A percentile compares a stretch with the other conserved stretches of the same genome.
phyloP scores from a whole-genome alignment of 1,140 invertebrate species.

The Halesus radiatus region DNA sequence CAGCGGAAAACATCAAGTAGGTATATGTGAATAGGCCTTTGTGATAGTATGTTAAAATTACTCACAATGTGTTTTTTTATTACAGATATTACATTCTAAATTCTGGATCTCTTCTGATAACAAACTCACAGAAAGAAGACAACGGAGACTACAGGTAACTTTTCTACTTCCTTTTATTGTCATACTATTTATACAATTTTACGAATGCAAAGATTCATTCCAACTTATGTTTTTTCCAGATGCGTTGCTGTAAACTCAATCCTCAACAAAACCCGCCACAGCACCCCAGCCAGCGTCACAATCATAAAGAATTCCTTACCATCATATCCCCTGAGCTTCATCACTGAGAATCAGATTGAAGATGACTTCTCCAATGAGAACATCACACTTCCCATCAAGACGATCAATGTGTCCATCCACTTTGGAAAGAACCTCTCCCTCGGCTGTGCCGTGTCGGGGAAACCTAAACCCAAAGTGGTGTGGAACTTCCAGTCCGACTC shows the following conservation, averaged over 20 bases:
- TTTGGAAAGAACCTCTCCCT: conserved; percentile 46
- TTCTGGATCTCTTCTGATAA: conserved; percentile 50
- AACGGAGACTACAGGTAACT: conserved; percentile 51
- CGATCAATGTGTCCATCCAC: conserved; percentile 15
- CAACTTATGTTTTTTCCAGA: too few relatives aligned
- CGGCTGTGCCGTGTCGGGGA: conserved; percentile 49
- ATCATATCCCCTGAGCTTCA: conserved; percentile 43
- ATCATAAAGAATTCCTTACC: conserved; percentile 10
- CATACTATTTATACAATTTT: background rate
- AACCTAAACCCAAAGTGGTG: conserved; percentile 54
- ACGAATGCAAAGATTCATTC: too few relatives aligned
- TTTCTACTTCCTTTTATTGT: background rate
- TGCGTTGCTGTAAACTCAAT: conserved; percentile 63
- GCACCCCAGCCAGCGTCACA: conserved; percentile 14
- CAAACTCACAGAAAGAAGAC: conserved; percentile 49
- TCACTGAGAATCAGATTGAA: conserved; percentile 24
- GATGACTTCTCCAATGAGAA: conserved; percentile 21
- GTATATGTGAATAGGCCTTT: too few relatives aligned
- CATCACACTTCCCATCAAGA: background rate
- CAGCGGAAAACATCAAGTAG: too few relatives aligned
- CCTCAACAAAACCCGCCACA: conserved; percentile 59
- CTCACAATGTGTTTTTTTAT: too few relatives aligned
- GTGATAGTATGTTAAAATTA: too few relatives aligned
- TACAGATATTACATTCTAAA: conserved; percentile 52
- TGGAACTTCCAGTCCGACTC: conserved; percentile 52